Evolutionary conservation across 2,797 vertebrate genomes (phyloP), one percentile per base, ranked within the genome.

Genomic region (Phataginus tetradactyla): DNA sequence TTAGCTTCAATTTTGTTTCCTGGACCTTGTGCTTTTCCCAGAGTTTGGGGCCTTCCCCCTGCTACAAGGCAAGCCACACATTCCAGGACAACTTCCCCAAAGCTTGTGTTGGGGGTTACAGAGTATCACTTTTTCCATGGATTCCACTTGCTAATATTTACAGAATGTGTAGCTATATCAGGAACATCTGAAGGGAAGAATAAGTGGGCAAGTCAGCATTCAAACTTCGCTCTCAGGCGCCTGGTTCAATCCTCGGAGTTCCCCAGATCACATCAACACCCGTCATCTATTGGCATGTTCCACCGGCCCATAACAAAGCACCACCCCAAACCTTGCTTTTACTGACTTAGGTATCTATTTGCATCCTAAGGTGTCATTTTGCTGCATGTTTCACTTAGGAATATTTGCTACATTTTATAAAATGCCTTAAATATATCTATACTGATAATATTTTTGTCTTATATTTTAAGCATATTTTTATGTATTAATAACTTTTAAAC

Each of bases 341-440:
- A 27, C 15, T 91, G 64, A 45, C 5, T 29, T 10, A 57, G 39
- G 49, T 37, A 68, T 20, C 37, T 37, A 68, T 20, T 32, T 34
- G 18, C 6, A 20, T 71, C 13, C 59, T 20, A 32, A 29, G 63
- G n/a, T 68, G 1, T 27, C n/a, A 57, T 86, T 68, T 92, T 59
- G 55, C 7, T 37, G 39, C 69, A 49, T 63, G 49, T 39, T 93
- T 89, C 37, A 78, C 14, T 25, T 63, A 86, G 18, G 4, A 94
- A 34, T 87, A 69, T 84, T 75, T 90, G 23, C 51, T 90, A 59
- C 37, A 69, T 87, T 94, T 90, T n/a, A 86, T 71, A 53, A 32
- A 66, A 78, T 74, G 9, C 25, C 77, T 89, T 79, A 49, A 64
- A 77, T 81, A 34, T 42, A n/a, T 42, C 6, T 51, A n/a, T 2